Conservation (phyloP, 2,113 vertebrate species). For the Sprattus sprattus region DNA sequence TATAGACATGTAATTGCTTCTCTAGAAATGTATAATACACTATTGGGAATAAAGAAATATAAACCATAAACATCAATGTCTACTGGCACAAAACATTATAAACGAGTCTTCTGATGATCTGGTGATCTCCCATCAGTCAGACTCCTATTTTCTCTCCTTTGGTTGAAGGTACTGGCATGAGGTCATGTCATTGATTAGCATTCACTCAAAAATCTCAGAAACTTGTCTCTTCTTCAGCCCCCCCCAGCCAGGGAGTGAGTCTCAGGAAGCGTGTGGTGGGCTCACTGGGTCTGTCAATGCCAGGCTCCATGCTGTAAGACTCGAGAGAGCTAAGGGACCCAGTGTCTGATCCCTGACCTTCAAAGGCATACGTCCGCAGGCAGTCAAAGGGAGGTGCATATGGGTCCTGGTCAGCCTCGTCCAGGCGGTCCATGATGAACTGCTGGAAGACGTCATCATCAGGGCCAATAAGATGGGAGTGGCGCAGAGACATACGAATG, state of each 20-base stretch:
- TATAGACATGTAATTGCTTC: neutral
- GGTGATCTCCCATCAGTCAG: neutral
- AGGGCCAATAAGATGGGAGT: slow-evolving; percentile 83
- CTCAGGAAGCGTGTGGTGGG: slow-evolving; percentile 68
- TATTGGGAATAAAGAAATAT: neutral
- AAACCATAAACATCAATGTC: neutral
- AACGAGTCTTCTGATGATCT: neutral
- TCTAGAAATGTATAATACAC: neutral
- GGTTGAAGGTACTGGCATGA: neutral
- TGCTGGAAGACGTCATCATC: slow-evolving; percentile 82
- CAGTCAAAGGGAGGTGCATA: slow-evolving; percentile 81
- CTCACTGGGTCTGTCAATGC: slow-evolving; percentile 62
- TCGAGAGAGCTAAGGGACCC: slow-evolving; percentile 89
- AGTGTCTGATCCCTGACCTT: slow-evolving; percentile 80
- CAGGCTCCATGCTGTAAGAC: slow-evolving; percentile 61
- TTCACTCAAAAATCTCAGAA: slow-evolving; percentile 61
- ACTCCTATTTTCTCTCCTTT: neutral
- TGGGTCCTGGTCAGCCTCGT: slow-evolving; percentile 82
- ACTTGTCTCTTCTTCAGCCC: slow-evolving; percentile 57
- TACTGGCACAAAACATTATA: too few species aligned
- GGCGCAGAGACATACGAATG: slow-evolving; percentile 78
- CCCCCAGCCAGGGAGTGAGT: slow-evolving; percentile 70
- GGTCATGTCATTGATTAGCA: neutral
- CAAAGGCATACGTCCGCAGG: slow-evolving; percentile 80
- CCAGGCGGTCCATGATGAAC: slow-evolving; percentile 86